phyloP scores from a whole-genome alignment of 2,888 invertebrate species.

The Hyppa rectilinea region DNA sequence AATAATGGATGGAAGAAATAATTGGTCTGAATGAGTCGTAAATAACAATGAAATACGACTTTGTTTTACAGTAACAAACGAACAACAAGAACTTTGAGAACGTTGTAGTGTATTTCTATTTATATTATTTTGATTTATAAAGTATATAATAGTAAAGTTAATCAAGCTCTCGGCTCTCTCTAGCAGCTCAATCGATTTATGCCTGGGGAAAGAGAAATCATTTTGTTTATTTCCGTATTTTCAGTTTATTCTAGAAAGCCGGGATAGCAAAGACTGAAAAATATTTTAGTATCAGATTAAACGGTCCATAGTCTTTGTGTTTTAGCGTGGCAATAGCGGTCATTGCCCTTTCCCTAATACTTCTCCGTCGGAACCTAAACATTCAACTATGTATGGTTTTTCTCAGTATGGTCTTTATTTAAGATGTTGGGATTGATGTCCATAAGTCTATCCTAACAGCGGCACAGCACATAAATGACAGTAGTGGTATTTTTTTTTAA shows the following conservation, averaged over 20 bases:
- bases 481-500: too few relatives aligned
- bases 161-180: too few relatives aligned
- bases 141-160: slow-evolving; percentile 14
- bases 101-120: background rate
- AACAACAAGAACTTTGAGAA: slow-evolving; percentile 9
- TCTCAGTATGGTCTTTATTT: too few relatives aligned
- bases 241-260: background rate
- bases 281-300: background rate
- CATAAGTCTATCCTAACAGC: too few relatives aligned
- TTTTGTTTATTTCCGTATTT: background rate
- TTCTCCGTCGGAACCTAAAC: background rate
- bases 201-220: background rate
- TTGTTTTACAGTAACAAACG: slow-evolving; percentile 28
- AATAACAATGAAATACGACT: slow-evolving; percentile 36
- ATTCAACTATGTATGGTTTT: background rate
- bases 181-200: background rate
- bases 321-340: too few relatives aligned
- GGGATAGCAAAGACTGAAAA: background rate
- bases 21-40: slow-evolving; percentile 38
- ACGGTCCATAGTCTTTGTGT: too few relatives aligned
- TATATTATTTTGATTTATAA: slow-evolving; percentile 12
- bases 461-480: too few relatives aligned
- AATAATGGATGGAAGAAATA: slow-evolving; percentile 37
- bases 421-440: too few relatives aligned
- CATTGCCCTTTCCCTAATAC: background rate